Percentiles rank a stretch among this genome's conserved stretches.
Conservation (phyloP, 37 sponge, comb jelly and placozoan genomes). For the Aplysina aerophoba region DNA sequence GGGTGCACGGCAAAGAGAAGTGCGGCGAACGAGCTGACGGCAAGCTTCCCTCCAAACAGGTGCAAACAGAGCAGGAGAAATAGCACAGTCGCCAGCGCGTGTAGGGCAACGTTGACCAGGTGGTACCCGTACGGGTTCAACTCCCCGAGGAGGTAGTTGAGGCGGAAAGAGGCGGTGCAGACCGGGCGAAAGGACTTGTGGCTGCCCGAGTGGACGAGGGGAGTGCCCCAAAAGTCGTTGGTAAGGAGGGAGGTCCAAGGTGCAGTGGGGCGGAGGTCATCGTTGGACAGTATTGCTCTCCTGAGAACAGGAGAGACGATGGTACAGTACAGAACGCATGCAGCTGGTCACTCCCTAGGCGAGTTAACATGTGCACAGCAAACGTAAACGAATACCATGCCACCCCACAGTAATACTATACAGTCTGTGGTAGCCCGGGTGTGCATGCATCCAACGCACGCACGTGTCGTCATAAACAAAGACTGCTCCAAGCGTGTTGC, state of each 20-base stretch:
- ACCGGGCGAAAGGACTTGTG: conserved; percentile 94
- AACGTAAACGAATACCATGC: too few relatives aligned
- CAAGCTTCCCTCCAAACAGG: conserved; percentile 20
- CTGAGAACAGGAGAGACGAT: background rate
- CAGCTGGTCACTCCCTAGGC: too few relatives aligned
- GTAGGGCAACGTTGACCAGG: conserved; percentile 69
- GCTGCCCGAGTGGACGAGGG: conserved; percentile 69
- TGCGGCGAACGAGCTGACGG: conserved; percentile 30
- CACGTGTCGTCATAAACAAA: conserved; percentile 83
- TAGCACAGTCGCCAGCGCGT: conserved; percentile 64
- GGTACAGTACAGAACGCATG: too few relatives aligned
- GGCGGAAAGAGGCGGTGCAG: conserved; percentile 70
- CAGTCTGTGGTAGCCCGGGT: too few relatives aligned
- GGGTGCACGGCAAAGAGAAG: conserved; percentile 87
- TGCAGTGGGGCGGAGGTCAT: conserved; percentile 33
- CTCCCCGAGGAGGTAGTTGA: conserved; percentile 68
- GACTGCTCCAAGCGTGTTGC: conserved; percentile 67
- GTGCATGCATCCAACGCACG: background rate
- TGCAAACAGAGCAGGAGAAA: conserved; percentile 23
- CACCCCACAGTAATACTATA: too few relatives aligned
- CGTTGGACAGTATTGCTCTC: conserved; percentile 38
- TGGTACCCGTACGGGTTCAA: conserved; percentile 80
- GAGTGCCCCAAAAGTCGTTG: conserved; percentile 90
- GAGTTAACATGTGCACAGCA: too few relatives aligned
- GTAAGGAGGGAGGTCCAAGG: conserved; percentile 54